These are phyloP conservation scores for Callospermophilus lateralis DNA, from an alignment of 2,113 vertebrate species.

Conservation along the genomic window DNA sequence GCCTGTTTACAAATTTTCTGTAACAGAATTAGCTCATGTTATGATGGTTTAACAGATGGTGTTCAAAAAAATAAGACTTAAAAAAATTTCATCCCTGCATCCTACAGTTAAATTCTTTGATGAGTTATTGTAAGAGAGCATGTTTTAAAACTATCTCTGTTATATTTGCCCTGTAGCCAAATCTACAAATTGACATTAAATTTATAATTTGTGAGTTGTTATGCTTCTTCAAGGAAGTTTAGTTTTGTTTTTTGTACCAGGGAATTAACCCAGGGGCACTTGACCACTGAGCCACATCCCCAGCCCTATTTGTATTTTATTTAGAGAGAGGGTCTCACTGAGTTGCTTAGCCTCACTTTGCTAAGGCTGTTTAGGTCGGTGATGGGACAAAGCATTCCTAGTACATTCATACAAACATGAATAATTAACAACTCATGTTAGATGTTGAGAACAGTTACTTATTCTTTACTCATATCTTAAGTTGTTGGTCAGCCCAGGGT, in stretches of 20 bases:
- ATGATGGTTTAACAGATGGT: conserved; percentile 74
- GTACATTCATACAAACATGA: background rate
- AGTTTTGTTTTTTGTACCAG: background rate
- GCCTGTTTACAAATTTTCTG: conserved; percentile 70
- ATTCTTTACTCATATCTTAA: conserved; percentile 17
- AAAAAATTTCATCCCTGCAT: conserved; percentile 71
- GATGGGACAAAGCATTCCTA: background rate
- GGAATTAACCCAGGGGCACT: no score
- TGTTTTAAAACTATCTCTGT: conserved; percentile 61
- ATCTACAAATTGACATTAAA: conserved; percentile 50
- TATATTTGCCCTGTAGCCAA: conserved; percentile 68
- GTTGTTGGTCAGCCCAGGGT: background rate
- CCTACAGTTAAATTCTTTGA: conserved; percentile 72
- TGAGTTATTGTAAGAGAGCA: conserved; percentile 65
- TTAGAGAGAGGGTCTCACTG: no score
- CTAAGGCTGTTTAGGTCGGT: background rate
- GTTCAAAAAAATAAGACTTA: conserved; percentile 63
- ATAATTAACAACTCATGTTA: conserved; percentile 20
- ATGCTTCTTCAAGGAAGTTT: conserved; percentile 39
- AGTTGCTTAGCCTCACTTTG: no score
- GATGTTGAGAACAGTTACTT: conserved; percentile 9
- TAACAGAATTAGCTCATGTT: conserved; percentile 54
- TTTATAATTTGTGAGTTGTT: conserved; percentile 41
- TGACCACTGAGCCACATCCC: no score
- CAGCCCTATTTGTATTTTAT: no score